Evolutionary conservation across 2,888 invertebrate genomes (phyloP), one percentile per base, ranked within the genome.

Genomic region (Leucoptera coffeella): DNA sequence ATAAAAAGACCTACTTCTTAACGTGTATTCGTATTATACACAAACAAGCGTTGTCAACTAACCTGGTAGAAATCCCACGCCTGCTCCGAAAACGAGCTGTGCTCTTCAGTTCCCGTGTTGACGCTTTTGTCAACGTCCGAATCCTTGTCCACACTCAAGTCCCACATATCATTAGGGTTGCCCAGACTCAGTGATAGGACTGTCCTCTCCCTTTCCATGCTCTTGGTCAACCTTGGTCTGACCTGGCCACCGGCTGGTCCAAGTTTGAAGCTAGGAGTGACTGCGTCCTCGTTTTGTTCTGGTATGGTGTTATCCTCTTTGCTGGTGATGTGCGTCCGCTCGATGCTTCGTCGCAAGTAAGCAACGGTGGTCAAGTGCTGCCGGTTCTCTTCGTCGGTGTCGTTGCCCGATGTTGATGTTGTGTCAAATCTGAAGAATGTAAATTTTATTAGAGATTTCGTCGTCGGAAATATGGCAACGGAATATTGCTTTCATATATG

Each of bases 61-160:
- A 86, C 88, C 80, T 88, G 92, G 73, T 92, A 94, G 58, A 87
- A 88, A 58, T 94, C 94, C 94, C 94, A 94, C 25, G 91, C 90
- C 42, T 89, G 87, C 54, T 93, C 93, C 2, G 89, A 90, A 51
- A 89, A 81, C 45, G 87, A 88, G 43, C 82, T 81, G 38, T 84
- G 82, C 45, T 82, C 83, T 47, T 85, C 85, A 1, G 79, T 77
- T 13, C 78, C 76, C 7, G 74, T 76, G 1, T 77, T 77, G 22
- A 75, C 69, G 45, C 80, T 82, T 35, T 60, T 71, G 41, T 77
- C 77, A 4, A 67, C 34, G 38, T 72, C 72, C 0, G 72, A 71
- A 34, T 72, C 72, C 29, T 65, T 69, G 28, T 72, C 71, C 31
- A 64, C 40, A 5, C 53, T 54, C 12, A 64, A 38, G 34, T 69